phyloP scores from a whole-genome alignment of 2,888 invertebrate species.

The Chironomus riparius region DNA sequence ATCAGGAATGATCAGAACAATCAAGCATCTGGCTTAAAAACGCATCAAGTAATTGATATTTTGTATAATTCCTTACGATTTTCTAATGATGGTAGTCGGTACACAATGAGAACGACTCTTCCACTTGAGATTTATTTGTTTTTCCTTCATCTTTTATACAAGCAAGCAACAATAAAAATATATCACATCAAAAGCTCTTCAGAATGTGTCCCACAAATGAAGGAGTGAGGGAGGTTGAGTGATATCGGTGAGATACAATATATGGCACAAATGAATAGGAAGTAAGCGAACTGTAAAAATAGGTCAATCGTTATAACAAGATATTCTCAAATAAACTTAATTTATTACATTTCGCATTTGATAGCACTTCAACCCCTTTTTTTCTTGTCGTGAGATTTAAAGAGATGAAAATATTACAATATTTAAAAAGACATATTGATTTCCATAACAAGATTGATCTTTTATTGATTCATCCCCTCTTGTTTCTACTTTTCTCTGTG shows the following conservation, averaged over 20 bases:
- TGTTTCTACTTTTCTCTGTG: not conserved
- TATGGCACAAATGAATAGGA: not conserved
- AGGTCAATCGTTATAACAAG: slow-evolving; percentile 19
- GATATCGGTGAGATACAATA: not conserved
- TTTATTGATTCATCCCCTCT: not conserved
- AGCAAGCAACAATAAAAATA: not conserved
- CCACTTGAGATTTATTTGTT: not conserved
- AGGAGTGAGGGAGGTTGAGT: not conserved
- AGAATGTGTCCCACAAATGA: not conserved
- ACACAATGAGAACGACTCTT: not conserved
- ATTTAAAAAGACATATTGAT: not conserved
- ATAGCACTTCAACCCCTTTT: not conserved
- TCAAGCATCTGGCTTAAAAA: no score
- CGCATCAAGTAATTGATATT: no score
- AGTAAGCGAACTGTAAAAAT: slow-evolving; percentile 18
- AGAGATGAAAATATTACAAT: not conserved
- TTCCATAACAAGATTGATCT: not conserved
- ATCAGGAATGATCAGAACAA: no score
- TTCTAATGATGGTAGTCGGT: no score
- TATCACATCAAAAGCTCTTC: not conserved
- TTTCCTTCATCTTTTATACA: not conserved
- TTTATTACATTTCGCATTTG: not conserved
- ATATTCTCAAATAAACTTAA: not conserved
- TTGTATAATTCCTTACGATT: no score
- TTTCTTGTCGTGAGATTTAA: not conserved